Evolutionary conservation across 2,113 vertebrate species (phyloP), one percentile per base, ranked within the genome.

Genomic region (Struthidea cinerea): DNA sequence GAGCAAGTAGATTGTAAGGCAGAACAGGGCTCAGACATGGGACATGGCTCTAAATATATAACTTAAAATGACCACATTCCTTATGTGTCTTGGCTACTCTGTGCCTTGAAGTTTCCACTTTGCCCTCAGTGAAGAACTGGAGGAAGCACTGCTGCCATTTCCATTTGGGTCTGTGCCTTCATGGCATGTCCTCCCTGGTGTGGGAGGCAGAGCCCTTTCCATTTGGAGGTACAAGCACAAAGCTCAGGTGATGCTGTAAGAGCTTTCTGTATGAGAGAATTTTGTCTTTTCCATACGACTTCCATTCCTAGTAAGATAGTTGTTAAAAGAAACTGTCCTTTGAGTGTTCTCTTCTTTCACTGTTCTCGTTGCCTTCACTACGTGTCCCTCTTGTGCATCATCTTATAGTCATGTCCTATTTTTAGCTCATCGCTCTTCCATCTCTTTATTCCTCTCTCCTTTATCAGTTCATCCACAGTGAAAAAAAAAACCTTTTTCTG

Each of bases 31-130:
- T 42, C 30, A 59, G 23, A 33, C 57, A 37, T 0, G 0, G 11
- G 37, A 15, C 5, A 1, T 8, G 47, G 9, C 52, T 64, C 8
- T 71, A 53, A 74, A 87, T 37, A 32, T 0, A 0, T 41, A 67
- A 41, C 13, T 47, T 41, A 4, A 46, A 60, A 49, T 4, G 2
- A 47, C 19, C 49, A 21, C 20, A 16, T 27, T 44, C 21, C 39
- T 82, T 73, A 27, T 9, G 5, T 26, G 4, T 37, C 77, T 60
- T 57, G n/a, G 42, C 39, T 75, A 19, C 41, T 52, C 17, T 18
- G 27, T 60, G 6, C 44, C 52, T 52, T 2, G 1, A 41, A 57
- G 46, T 59, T 79, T 81, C 35, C 28, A 10, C 32, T 87, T 90
- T 9, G 4, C 4, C 26, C 37, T 53, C 59, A 52, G 30, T 14